Evolutionary conservation across 2,888 invertebrate species (phyloP).

Genomic region (Spodoptera picta): DNA sequence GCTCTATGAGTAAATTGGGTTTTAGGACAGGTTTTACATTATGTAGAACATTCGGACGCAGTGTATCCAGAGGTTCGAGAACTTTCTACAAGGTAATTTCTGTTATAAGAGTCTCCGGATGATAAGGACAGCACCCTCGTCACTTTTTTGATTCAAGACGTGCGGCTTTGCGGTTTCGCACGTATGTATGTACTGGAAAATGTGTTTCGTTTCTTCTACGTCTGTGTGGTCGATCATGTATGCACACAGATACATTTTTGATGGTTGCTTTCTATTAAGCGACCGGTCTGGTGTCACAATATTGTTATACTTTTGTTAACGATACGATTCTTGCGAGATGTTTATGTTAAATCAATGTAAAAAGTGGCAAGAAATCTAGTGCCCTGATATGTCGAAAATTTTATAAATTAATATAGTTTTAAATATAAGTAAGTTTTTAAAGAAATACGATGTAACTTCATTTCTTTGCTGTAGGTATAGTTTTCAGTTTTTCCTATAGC

Average conservation of each 20-base stretch:
- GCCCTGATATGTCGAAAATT: no score
- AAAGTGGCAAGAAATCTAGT: no score
- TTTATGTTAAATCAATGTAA: no score
- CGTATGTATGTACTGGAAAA: constrained; percentile 10
- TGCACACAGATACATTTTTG: neutral
- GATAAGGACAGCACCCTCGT: constrained; percentile 64
- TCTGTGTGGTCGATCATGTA: neutral
- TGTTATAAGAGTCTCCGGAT: constrained; percentile 52
- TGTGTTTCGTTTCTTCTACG: constrained; percentile 19
- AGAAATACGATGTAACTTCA: no score
- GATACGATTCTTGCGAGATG: neutral
- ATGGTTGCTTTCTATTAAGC: no score
- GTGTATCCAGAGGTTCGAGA: constrained; percentile 34
- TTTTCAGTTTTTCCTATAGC: no score
- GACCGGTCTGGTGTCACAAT: no score
- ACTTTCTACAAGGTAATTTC: constrained; percentile 46
- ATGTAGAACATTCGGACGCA: constrained; percentile 23
- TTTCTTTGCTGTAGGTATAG: no score
- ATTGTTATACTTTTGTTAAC: constrained; percentile 4
- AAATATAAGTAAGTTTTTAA: no score
- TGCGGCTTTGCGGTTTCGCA: constrained; percentile 19
- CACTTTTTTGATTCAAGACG: constrained; percentile 50
- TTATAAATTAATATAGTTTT: no score
- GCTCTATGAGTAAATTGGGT: constrained; percentile 51
- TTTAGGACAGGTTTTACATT: constrained; percentile 28